phyloP scores from a whole-genome alignment of 2,113 vertebrate genomes.

The Brienomyrus longianalis region DNA sequence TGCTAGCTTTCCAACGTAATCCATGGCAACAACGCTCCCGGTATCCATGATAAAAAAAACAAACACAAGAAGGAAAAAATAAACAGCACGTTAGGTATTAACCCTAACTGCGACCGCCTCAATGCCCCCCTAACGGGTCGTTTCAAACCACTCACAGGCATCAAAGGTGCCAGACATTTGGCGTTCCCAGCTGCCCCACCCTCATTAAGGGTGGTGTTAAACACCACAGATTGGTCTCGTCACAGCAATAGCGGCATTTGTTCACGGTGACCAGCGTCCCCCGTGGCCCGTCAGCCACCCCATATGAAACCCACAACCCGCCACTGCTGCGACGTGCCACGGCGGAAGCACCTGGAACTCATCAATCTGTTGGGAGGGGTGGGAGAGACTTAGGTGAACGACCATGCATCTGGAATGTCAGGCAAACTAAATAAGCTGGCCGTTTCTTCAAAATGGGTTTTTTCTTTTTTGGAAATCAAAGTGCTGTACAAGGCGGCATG shows the following conservation, averaged over 20 bases:
- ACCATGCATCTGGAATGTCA: neutral
- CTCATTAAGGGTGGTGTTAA: neutral
- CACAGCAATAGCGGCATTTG: conserved; percentile 29
- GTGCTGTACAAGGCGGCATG: neutral
- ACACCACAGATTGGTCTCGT: conserved; percentile 13
- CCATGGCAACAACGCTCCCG: neutral
- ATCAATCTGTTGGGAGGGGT: neutral
- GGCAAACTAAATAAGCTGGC: neutral
- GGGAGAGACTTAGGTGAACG: neutral
- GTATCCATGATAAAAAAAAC: neutral
- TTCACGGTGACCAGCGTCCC: conserved; percentile 29
- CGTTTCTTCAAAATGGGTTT: neutral
- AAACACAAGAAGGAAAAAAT: neutral
- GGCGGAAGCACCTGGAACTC: conserved; percentile 1
- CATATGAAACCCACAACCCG: conserved; percentile 30
- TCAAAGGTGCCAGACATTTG: neutral
- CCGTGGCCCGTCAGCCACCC: conserved; percentile 31
- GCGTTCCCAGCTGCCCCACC: neutral
- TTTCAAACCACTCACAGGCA: neutral
- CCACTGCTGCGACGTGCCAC: neutral
- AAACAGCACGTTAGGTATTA: neutral
- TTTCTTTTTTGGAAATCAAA: neutral
- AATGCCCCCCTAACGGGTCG: neutral
- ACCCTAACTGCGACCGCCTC: neutral
- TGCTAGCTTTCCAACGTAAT: neutral